Conservation (phyloP, 2,113 vertebrate genomes). For the Notechis scutatus region DNA sequence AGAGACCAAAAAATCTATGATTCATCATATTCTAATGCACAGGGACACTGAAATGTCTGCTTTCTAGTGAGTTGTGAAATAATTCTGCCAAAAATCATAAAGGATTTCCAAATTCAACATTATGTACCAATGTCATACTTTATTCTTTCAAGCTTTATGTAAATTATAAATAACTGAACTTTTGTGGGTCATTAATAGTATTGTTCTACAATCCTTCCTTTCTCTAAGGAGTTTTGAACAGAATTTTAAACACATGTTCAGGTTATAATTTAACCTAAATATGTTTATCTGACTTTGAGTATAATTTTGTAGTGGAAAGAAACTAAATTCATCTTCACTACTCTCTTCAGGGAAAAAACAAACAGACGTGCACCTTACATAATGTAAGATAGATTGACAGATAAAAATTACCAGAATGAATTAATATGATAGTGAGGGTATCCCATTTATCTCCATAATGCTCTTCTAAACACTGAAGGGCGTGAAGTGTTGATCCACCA, state of each 20-base stretch:
- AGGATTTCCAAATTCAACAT: background rate
- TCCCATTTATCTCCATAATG: slow-evolving; percentile 76
- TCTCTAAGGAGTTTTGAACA: background rate
- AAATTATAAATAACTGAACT: background rate
- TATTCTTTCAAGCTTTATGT: background rate
- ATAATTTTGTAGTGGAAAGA: background rate
- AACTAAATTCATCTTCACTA: background rate
- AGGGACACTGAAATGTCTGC: background rate
- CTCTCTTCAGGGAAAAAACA: background rate
- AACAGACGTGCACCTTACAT: background rate
- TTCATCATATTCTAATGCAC: background rate
- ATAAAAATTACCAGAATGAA: slow-evolving; percentile 86
- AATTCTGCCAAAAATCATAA: background rate
- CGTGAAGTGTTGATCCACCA: slow-evolving; percentile 87
- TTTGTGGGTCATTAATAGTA: background rate
- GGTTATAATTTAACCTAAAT: background rate
- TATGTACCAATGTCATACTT: background rate
- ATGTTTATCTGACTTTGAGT: background rate
- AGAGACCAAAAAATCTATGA: background rate
- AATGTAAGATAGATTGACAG: slow-evolving; percentile 14
- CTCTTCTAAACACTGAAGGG: slow-evolving; percentile 74
- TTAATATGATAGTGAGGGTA: slow-evolving; percentile 79
- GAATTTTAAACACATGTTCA: background rate
- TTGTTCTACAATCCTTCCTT: background rate
- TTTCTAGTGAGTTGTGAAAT: background rate